Evolutionary conservation across 2,888 invertebrate genomes (phyloP), one percentile per base, ranked within the genome.

Genomic region (Agonopterix heracliana): DNA sequence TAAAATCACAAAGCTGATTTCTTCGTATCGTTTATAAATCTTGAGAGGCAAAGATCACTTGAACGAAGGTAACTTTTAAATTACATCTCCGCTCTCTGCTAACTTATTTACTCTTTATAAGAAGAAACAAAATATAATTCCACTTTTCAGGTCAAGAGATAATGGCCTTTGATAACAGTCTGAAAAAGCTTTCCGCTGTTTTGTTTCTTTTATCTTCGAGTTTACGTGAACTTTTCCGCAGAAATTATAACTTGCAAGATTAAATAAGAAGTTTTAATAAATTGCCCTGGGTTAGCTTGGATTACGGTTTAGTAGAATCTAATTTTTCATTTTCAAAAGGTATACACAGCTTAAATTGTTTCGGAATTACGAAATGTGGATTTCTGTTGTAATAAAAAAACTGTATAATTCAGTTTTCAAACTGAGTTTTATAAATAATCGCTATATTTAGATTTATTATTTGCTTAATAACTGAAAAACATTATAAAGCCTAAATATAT

Each of bases 161-260:
- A 87, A 86, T 85, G 81, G 82, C 74, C 79, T 85, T 83, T 86
- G 85, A 85, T 86, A 86, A 84, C 78, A 81, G 80, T 73, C 78
- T 79, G 83, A 81, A 79, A 85, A 86, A 87, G 87, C 86, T 87
- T 86, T 87, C 85, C 85, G 84, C 80, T 87, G 86, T 85, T 87
- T 84, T 84, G 83, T 83, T 86, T 82, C 81, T 78, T 84, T 83
- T 85, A 82, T 84, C 82, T 79, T 69, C 65, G 75, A 85, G 79
- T 84, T 83, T 80, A 68, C 74, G 74, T 78, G 71, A 83, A 82
- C 78, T 82, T 80, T 70, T 71, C 75, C 80, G 76, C 79, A 82
- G 78, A 84, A 86, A 86, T 83, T 83, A 84, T 83, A 85, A 86
- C 82, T 84, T 83, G 72, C 60, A 59, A 83, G 82, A 84, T 84